These are phyloP conservation scores for Halocaridina rubra DNA, from an alignment of 2,888 invertebrate genomes.

Conservation along the genomic window DNA sequence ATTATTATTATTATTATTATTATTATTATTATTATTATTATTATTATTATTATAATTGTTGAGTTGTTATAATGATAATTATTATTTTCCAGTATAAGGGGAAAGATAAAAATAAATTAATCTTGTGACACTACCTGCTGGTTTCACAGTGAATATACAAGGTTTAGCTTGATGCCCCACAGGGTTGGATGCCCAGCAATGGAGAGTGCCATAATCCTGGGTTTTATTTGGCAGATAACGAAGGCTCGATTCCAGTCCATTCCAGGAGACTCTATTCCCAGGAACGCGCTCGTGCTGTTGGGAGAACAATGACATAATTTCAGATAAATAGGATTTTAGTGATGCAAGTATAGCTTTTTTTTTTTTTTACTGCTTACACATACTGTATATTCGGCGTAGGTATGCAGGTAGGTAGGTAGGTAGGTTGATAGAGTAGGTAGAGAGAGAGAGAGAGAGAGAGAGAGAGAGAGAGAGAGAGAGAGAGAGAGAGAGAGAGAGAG, in stretches of 20 bases:
- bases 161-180: slow-evolving; percentile 52
- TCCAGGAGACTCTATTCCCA: slow-evolving; percentile 40
- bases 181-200: slow-evolving; percentile 55
- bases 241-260: slow-evolving; percentile 45
- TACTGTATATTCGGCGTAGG: not conserved
- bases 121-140: slow-evolving; percentile 59
- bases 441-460: not conserved
- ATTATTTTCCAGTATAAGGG: too few species aligned
- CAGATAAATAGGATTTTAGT: not conserved
- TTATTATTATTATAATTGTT: not conserved
- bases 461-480: not conserved
- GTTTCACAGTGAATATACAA: slow-evolving; percentile 50
- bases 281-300: slow-evolving; percentile 51
- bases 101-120: too few species aligned
- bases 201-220: slow-evolving; percentile 56
- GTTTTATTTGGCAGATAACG: slow-evolving; percentile 51
- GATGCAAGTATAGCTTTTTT: too few species aligned
- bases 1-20: not conserved
- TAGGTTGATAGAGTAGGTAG: not conserved
- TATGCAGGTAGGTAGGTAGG: not conserved
- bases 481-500: not conserved
- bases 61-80: too few species aligned
- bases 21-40: not conserved
- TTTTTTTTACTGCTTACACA: too few species aligned
- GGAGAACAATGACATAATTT: not conserved